Conservation (phyloP, 2,797 vertebrate genomes). For the Phylloscopus collybita region DNA sequence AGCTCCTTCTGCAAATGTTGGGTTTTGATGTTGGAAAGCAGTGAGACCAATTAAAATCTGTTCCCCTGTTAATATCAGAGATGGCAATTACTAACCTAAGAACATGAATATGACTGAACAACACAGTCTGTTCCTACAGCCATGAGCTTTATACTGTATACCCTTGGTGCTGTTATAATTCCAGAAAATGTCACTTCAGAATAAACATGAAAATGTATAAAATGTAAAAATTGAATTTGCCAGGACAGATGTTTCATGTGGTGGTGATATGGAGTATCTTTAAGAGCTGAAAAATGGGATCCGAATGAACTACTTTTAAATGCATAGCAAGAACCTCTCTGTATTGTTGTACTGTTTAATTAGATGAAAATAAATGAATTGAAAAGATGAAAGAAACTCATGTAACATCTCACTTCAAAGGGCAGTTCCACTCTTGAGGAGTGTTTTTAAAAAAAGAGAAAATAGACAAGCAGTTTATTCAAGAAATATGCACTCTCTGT, state of each 20-base stretch:
- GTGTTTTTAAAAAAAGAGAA: background rate
- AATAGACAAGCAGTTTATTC: slow-evolving; percentile 43
- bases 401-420: slow-evolving; percentile 65
- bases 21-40: slow-evolving; percentile 51
- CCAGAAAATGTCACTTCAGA: background rate
- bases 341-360: slow-evolving; percentile 61
- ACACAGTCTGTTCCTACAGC: background rate
- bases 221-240: background rate
- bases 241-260: background rate
- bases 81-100: slow-evolving; percentile 23
- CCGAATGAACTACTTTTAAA: slow-evolving; percentile 24
- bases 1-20: background rate
- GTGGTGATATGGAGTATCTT: background rate
- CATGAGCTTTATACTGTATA: background rate
- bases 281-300: slow-evolving; percentile 2
- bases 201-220: slow-evolving; percentile 1
- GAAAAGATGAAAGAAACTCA: slow-evolving; percentile 64
- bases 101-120: background rate
- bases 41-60: slow-evolving; percentile 53
- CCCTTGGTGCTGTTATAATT: background rate
- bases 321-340: slow-evolving; percentile 5
- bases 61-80: slow-evolving; percentile 43
- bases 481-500: slow-evolving; percentile 20
- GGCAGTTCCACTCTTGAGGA: slow-evolving; percentile 37
- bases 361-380: slow-evolving; percentile 65